A percentile compares a stretch with the other conserved stretches of the same genome.
Evolutionary conservation across 2,888 invertebrate genomes (phyloP).

Genomic region (Acanthoscelides obtectus): DNA sequence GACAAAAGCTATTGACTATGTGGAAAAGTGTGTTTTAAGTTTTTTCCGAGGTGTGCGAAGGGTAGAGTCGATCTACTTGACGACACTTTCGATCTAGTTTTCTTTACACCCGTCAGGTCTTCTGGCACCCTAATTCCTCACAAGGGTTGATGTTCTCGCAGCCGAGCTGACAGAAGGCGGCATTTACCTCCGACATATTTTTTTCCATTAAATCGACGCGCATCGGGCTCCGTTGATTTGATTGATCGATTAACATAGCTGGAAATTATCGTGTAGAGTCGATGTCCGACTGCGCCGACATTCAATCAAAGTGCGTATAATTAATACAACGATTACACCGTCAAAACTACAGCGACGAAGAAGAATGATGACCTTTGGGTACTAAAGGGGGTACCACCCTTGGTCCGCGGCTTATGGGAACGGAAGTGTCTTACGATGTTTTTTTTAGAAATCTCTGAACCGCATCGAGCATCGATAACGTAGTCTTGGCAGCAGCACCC

Average conservation of each 20-base stretch:
- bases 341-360: constrained; percentile 16
- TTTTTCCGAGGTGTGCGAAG: too few species aligned
- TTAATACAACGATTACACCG: constrained; percentile 21
- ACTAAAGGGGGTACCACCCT: background rate
- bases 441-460: too few species aligned
- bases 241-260: constrained; percentile 6
- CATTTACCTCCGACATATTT: background rate
- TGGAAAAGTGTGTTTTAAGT: too few species aligned
- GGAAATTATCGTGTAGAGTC: background rate
- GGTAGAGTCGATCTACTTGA: too few species aligned
- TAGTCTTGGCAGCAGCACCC: too few species aligned
- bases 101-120: background rate
- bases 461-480: too few species aligned
- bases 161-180: background rate
- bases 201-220: background rate
- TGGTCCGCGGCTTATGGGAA: background rate
- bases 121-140: background rate
- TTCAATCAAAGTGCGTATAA: constrained; percentile 19
- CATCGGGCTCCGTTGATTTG: background rate
- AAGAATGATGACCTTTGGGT: constrained; percentile 14
- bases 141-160: background rate
- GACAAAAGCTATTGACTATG: too few species aligned
- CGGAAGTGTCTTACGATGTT: too few species aligned
- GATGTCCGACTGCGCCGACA: constrained; percentile 7
- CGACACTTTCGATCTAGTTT: too few species aligned